These are phyloP conservation scores for Drosophila yakuba DNA, from an alignment of 1,140 invertebrate genomes.

Conservation along the genomic window DNA sequence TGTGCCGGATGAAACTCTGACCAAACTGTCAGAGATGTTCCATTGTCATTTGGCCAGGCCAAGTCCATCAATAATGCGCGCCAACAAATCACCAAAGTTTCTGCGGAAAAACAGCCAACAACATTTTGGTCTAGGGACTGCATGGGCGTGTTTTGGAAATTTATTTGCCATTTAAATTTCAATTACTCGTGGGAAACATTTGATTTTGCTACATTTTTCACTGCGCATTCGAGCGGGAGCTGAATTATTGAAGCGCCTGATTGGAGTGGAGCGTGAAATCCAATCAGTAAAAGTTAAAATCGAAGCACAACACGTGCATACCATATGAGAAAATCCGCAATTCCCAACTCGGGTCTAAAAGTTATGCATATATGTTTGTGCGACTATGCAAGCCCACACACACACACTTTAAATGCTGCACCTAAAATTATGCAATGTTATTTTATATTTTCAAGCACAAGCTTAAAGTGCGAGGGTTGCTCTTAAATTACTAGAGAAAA, in stretches of 20 bases:
- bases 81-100: slow-evolving; percentile 56
- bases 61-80: slow-evolving; percentile 46
- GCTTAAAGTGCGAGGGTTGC: slow-evolving; percentile 13
- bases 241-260: slow-evolving; percentile 77
- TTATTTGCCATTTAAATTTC: slow-evolving; percentile 78
- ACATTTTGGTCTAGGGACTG: slow-evolving; percentile 53
- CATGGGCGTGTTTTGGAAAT: slow-evolving; percentile 23
- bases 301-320: slow-evolving; percentile 24
- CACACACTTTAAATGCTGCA: slow-evolving; percentile 17
- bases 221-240: slow-evolving; percentile 16
- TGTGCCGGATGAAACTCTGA: slow-evolving; percentile 11
- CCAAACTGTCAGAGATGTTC: slow-evolving; percentile 40
- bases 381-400: slow-evolving; percentile 1
- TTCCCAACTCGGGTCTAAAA: slow-evolving; percentile 15
- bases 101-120: slow-evolving; percentile 16
- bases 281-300: slow-evolving; percentile 61
- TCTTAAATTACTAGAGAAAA: background rate
- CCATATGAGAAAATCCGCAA: slow-evolving; percentile 19
- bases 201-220: slow-evolving; percentile 21
- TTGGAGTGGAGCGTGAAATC: slow-evolving; percentile 66
- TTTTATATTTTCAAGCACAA: slow-evolving; percentile 18
- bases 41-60: slow-evolving; percentile 13
- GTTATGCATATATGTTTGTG: background rate
- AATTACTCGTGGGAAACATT: slow-evolving; percentile 51
- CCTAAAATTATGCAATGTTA: slow-evolving; percentile 51